These are phyloP conservation scores for Bubo scandiacus DNA, from an alignment of 2,113 vertebrate species.

Conservation along the genomic window DNA sequence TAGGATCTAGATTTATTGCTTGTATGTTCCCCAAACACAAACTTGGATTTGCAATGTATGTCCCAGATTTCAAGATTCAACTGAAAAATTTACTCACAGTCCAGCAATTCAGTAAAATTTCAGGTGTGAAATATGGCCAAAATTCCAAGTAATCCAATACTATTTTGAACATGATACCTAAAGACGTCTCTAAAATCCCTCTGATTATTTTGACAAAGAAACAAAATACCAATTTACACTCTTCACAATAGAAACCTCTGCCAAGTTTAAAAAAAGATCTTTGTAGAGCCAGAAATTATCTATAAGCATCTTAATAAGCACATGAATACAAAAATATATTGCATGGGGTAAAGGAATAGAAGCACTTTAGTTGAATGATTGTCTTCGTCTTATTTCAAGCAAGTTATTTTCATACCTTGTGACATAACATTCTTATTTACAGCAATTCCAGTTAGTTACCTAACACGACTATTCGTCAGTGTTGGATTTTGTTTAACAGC, in stretches of 20 bases:
- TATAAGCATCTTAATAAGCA: background rate
- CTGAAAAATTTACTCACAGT: background rate
- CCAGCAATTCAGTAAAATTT: background rate
- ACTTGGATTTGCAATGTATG: background rate
- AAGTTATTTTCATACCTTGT: background rate
- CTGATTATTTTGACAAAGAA: too few species aligned
- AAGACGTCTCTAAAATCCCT: too few species aligned
- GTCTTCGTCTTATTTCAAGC: background rate
- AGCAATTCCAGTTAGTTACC: background rate
- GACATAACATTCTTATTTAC: background rate
- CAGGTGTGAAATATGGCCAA: background rate
- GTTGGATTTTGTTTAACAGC: background rate
- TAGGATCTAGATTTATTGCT: background rate
- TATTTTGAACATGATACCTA: too few species aligned
- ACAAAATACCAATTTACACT: background rate
- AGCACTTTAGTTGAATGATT: background rate
- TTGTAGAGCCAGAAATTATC: background rate
- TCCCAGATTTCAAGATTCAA: background rate
- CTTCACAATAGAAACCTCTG: background rate
- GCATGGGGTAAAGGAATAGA: background rate
- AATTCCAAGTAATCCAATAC: background rate
- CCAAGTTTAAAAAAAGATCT: background rate
- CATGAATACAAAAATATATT: background rate
- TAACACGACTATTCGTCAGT: background rate
- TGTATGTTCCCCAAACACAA: background rate